Base-by-base conservation (phyloP, 2,888 invertebrate species). In the Bellardia pandia region DNA sequence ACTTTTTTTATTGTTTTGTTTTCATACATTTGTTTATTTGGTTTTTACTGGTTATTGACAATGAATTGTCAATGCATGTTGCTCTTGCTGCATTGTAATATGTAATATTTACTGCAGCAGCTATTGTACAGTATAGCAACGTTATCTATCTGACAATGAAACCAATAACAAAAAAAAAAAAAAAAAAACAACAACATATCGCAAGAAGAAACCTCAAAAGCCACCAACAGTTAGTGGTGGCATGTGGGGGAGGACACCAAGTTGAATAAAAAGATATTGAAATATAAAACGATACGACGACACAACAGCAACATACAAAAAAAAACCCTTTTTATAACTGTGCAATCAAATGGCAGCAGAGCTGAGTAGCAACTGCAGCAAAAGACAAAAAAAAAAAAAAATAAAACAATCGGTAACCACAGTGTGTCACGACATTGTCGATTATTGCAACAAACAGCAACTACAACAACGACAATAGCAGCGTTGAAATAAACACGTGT, bases 401-500 rank as follows among this genome's bases (percentile, higher is more conserved):
- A 23, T 23, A 23, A 30, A 83, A 87, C 87, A 87, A 82, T 78
- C 81, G 68, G 64, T 64, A 87, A 87, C 87, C 85, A 85, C 85
- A 82, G 78, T 79, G 75, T 87, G 87, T 87, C 87, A 87, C 85
- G 85, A 87, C 87, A 85, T 87, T 87, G 87, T 85, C 87, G 81
- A 78, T 87, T 85, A 87, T 82, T 85, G 77, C 87, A 87, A 74
- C 77, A 60, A 68, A 74, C 76, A 79, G 62, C 56, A 76, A 72
- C 72, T 72, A 30, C 37, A 58, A n/a, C 62, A 16, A 56, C 64
- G 9, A 16, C 64, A 79, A 68, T 30, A 33, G 13, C 81, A 86
- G 66, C 82, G 64, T 75, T 83, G 75, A 85, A 78, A 82, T 85
- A 87, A 87, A 87, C 87, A 87, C 87, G 87, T 87, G 87, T 87